Base-by-base conservation (phyloP, 2,797 vertebrate genomes). In the Odontamblyopus lacepedii region DNA sequence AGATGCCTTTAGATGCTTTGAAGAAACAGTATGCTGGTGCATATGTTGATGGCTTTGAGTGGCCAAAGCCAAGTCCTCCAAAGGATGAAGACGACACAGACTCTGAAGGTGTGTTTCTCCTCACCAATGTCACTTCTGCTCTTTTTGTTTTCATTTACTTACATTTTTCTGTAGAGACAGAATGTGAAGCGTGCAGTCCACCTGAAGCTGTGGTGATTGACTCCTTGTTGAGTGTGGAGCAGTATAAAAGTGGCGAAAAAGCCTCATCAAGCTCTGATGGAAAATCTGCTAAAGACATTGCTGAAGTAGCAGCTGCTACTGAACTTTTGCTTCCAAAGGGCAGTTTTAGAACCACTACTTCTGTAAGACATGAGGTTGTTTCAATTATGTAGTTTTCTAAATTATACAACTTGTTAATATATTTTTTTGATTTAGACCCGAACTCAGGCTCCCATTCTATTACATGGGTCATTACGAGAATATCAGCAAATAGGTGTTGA, bases 401-500 rank as follows among this genome's bases (percentile, higher is more conserved):
- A 32, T 67, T 2, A 32, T 55, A 32, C 12, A 2, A 11, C 27
- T 38, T 73, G 27, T 67, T 32, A 57, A 73, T n/a, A 57, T 0
- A 6, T 68, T 0, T 62, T 76, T 63, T 26, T 60, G 0, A 75
- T 26, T 16, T 64, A 95, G 94, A 83, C 61, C 13, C 92, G 89
- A 51, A 90, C 79, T 71, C 73, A 87, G 26, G 80, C 93, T 72
- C 93, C 96, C 1, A 87, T 94, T 0, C 87, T 98, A 4, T 87
- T 98, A 18, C 97, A 95, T 26, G 97, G 97, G 2, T 85, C 91
- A 6, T 93, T 98, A 75, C 93, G 97, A 78, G 96, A 97, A 53
- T 98, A 97, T 85, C 97, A 98, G 78, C 95, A 96, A 80, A 96
- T 97, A 50, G 97, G 96, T 29, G 94, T 98, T 44, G 96, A 98